Evolutionary conservation across 2,888 invertebrate species (phyloP), one percentile per base, ranked within the genome.

Genomic region (Allygus modestus): DNA sequence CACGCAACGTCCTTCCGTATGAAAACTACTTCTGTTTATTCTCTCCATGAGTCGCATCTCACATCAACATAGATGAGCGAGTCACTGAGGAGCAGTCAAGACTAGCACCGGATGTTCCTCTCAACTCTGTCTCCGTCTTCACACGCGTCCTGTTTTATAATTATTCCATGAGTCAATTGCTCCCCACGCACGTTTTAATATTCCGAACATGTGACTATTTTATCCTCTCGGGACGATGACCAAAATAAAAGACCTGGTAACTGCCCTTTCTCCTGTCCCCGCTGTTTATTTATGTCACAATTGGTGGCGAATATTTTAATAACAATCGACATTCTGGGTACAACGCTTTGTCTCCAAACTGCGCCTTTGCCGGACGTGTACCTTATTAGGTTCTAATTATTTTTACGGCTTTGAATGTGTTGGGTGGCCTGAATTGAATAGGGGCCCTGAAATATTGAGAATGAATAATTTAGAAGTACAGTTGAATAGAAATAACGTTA

Each of bases 141-240:
- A 71, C 71, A 71, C 77, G 77, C 77, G 46, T 77, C 77, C 51
- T 43, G 51, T 46, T 46, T 77, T n/a, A 79, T 79, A 79, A 79
- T 79, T 79, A 79, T 79, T 58, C 54, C 37, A 54, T 79, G 79
- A 79, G 79, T 79, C 79, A 31, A 79, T 79, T 79, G 79, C 79
- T 9, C 79, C 79, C 79, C 79, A 79, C 79, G 79, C 79, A 58
- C 31, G 23, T 79, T 37, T 79, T 79, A 79, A 51, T 79, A 79
- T 79, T 79, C 79, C 23, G 4, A 58, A 54, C 79, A 58, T 58
- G 79, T 33, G 26, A 33, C 79, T 33, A 58, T 79, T 31, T 79
- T 58, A 79, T 79, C 73, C 73, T 54, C 79, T 54, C 41, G 77
- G 26, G 75, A 77, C 41, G 75, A 73, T 23, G 37, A 79, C 31